Base-by-base conservation (phyloP, 2,113 vertebrate species). In the Ictalurus punctatus region DNA sequence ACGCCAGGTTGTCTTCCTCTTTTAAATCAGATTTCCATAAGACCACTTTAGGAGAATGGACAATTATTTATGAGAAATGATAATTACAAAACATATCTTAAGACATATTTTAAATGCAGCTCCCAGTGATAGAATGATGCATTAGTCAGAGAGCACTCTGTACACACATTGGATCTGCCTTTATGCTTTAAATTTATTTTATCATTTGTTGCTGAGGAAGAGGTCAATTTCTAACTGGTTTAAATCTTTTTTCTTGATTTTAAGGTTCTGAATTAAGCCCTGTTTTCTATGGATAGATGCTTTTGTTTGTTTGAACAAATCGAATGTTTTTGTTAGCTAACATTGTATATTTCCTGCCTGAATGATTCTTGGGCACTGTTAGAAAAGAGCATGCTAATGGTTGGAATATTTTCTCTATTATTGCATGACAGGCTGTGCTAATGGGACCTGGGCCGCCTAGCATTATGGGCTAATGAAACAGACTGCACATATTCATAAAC, bases 1-100 rank as follows among this genome's bases (percentile, higher is more conserved):
- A 81, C 89, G 88, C 90, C 90, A 88, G 88, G 81, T 85, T 91
- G 88, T 88, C 90, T 87, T 91, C 52, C 59, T 84, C 67, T 87
- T 52, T 25, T 84, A 87, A 78, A 61, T 88, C 86, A 88, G 78
- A 76, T 37, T 86, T 88, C 84, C 61, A 87, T 83, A 88, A 91
- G 69, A 83, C 86, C 82, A 89, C 85, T 85, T 91, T 85, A 87
- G 78, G 48, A 83, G 88, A 40, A 52, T 59, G 19, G 69, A 44
- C 69, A 74, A 79, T 84, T 84, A 88, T 91, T 85, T 74, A 73
- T 84, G 63, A 85, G 58, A 40, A 76, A 89, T 86, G 63, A 30
- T 86, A 23, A 81, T 85, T 17, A 56, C n/a, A 76, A 40, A 85
- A 85, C 48, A 81, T 81, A 82, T 82, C 14, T 58, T 59, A 21